Percentiles rank a stretch among this genome's conserved stretches.
These are phyloP conservation scores for Callospermophilus lateralis DNA, from an alignment of 2,113 vertebrate genomes.

Conservation along the genomic window DNA sequence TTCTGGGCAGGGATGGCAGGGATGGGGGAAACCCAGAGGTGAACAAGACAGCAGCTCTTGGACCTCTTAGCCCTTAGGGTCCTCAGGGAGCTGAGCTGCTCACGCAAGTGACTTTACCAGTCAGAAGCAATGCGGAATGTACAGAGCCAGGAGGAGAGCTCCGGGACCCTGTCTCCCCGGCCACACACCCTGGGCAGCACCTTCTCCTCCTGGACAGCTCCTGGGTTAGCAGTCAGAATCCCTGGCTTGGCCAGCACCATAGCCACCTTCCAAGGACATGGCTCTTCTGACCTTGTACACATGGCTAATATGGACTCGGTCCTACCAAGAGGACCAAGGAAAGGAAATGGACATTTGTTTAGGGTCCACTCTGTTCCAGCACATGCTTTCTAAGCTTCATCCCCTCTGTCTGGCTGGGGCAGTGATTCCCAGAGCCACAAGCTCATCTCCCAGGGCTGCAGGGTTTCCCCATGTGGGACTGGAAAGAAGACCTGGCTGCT, in stretches of 20 bases:
- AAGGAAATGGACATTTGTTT: background rate
- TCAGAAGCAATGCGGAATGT: background rate
- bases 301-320: background rate
- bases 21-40: background rate
- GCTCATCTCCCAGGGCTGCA: background rate
- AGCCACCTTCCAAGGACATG: background rate
- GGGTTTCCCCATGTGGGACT: background rate
- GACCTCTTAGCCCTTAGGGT: background rate
- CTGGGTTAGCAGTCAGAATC: background rate
- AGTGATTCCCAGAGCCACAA: background rate
- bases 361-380: background rate
- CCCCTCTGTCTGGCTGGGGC: background rate
- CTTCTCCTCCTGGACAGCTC: background rate
- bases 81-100: background rate
- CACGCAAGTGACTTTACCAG: background rate
- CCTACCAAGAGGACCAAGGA: background rate
- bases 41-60: background rate
- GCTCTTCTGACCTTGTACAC: background rate
- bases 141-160: background rate
- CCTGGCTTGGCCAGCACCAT: accelerated
- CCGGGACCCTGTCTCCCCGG: background rate
- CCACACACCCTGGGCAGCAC: no score
- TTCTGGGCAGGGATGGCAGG: no score
- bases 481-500: background rate
- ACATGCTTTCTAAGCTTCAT: background rate